Conservation (phyloP, 2,797 vertebrate genomes). For the Schizopygopsis malacanthus region DNA sequence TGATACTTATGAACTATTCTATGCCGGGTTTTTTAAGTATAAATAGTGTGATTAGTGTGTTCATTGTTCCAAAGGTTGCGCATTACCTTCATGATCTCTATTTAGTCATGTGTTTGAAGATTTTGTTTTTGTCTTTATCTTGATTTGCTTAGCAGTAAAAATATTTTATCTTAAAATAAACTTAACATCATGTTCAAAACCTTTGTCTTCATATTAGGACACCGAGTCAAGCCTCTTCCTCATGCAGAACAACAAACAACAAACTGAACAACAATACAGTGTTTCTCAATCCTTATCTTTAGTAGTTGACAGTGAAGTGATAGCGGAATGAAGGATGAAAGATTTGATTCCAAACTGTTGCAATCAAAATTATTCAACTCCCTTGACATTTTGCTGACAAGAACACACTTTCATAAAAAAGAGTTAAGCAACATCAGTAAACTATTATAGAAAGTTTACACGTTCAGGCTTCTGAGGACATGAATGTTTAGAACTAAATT, state of each 20-base stretch:
- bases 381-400: background rate
- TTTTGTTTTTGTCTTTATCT: background rate
- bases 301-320: background rate
- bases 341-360: background rate
- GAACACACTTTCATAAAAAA: background rate
- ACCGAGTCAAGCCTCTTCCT: background rate
- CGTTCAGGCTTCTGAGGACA: background rate
- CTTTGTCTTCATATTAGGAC: background rate
- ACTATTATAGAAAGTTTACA: background rate
- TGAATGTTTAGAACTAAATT: background rate
- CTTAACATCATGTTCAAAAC: constrained; percentile 1
- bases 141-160: background rate
- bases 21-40: no score
- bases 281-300: background rate
- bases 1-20: no score
- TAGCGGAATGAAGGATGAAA: background rate
- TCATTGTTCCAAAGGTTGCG: background rate
- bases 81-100: background rate
- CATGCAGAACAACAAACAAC: background rate
- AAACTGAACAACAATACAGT: background rate
- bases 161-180: constrained; percentile 25
- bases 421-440: background rate
- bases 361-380: background rate
- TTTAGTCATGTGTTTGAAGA: background rate
- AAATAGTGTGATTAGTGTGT: no score